phyloP scores from a whole-genome alignment of 2,888 invertebrate species.

The Hanleya hanleyi region DNA sequence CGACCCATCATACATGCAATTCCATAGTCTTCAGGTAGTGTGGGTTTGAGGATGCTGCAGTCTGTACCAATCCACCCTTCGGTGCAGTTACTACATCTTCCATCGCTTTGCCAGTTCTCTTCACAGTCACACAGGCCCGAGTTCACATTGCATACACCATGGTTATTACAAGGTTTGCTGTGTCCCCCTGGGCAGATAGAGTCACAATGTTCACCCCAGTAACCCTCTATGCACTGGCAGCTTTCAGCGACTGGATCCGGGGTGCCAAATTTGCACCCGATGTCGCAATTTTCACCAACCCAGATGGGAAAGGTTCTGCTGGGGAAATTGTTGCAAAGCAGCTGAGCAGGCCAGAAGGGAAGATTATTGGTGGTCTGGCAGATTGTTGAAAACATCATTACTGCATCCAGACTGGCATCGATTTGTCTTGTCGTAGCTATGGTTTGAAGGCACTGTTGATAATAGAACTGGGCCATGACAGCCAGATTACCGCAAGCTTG shows the following conservation, averaged over 20 bases:
- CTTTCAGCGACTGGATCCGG: constrained; percentile 35
- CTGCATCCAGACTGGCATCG: constrained; percentile 19
- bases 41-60: constrained; percentile 33
- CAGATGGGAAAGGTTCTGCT: constrained; percentile 31
- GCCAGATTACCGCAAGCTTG: constrained; percentile 11
- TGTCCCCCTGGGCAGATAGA: constrained; percentile 33
- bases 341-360: constrained; percentile 28
- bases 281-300: constrained; percentile 26
- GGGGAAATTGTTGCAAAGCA: constrained; percentile 38
- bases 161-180: constrained; percentile 35
- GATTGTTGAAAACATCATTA: constrained; percentile 26
- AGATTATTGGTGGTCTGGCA: constrained; percentile 27
- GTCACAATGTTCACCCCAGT: constrained; percentile 41
- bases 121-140: constrained; percentile 38
- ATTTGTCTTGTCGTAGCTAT: constrained; percentile 1
- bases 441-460: constrained; percentile 21
- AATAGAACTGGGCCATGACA: constrained; percentile 14
- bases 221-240: constrained; percentile 40
- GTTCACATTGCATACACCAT: constrained; percentile 40
- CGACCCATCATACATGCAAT: constrained; percentile 9
- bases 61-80: constrained; percentile 33
- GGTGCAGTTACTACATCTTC: constrained; percentile 31
- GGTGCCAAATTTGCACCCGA: constrained; percentile 34
- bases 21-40: neutral
- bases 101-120: constrained; percentile 27